Evolutionary conservation across 2,888 invertebrate genomes (phyloP), one percentile per base, ranked within the genome.

Genomic region (Ophion costatus): DNA sequence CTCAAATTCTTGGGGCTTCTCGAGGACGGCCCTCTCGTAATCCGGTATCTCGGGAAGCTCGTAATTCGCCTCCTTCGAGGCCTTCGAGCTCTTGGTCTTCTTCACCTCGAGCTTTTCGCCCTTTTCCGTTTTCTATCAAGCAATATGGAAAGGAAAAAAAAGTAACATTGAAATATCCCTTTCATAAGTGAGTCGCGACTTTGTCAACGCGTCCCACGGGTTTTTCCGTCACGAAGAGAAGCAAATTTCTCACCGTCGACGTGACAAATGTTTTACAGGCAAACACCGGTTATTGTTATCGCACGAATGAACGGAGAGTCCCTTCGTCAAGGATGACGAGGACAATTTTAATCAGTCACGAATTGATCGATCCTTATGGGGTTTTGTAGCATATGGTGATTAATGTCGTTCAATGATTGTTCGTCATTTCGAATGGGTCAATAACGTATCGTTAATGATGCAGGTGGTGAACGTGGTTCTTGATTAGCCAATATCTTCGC

Each of bases 11-110:
- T 89, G 91, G 2, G 93, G 92, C 82, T 93, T 94, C 91, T 97
- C 97, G 82, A 97, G 94, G 2, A 95, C 96, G 2, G 97, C 96
- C 88, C 97, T 95, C 51, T 97, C 97, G 90, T 97, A 97, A 92
- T 97, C 97, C 17, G 94, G 93, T 80, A 94, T 94, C 81, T 94
- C 93, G 11, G 93, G 94, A 74, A 94, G 90, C 33, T 94, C 93
- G 82, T 92, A 94, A 59, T 81, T 89, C 88, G 91, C 91, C 38
- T 91, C 92, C 87, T 92, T 93, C 82, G 90, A 89, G 11, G 87
- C 89, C 76, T 93, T 92, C 29, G 90, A 88, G n/a, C 71, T 70
- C 77, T 92, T 93, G n/a, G 51, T 73, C 79, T 92, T 93, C 88
- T 93, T 94, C 2, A 87, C 88, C 29, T 93, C 91, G 22, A 82